These are phyloP conservation scores for rat (Rattus norvegicus) DNA, from an alignment of 2,113 vertebrate species.

Conservation along the genomic window DNA sequence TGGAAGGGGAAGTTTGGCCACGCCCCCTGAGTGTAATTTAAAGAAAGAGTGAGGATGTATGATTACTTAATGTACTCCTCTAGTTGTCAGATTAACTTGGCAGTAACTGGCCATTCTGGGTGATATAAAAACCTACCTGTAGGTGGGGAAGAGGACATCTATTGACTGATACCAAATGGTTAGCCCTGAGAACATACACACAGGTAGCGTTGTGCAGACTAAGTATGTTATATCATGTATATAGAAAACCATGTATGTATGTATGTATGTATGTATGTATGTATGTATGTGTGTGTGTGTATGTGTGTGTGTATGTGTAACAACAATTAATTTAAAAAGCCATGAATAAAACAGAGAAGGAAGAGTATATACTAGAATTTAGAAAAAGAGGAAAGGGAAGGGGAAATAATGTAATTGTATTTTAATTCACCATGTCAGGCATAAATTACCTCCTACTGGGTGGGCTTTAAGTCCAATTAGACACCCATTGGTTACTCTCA, in stretches of 20 bases:
- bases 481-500: not conserved
- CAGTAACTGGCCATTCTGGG: constrained; percentile 29
- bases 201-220: not conserved
- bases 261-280: not conserved
- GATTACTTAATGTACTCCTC: not conserved
- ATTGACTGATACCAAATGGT: not conserved
- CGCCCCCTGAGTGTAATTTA: constrained; percentile 1
- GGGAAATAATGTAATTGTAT: not conserved
- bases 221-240: not conserved
- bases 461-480: not conserved
- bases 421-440: not conserved
- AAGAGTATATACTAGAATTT: not conserved
- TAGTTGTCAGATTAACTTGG: constrained; percentile 43
- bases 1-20: not conserved
- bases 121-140: constrained; percentile 24
- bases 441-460: not conserved
- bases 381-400: not conserved
- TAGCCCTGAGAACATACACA: not conserved
- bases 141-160: not conserved
- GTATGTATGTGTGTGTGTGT: not conserved
- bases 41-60: constrained; percentile 15
- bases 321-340: not conserved
- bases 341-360: not conserved
- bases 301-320: not conserved
- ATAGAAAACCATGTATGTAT: not conserved